Evolutionary conservation across 2,888 invertebrate species (phyloP).

Genomic region (Gordius sp.): DNA sequence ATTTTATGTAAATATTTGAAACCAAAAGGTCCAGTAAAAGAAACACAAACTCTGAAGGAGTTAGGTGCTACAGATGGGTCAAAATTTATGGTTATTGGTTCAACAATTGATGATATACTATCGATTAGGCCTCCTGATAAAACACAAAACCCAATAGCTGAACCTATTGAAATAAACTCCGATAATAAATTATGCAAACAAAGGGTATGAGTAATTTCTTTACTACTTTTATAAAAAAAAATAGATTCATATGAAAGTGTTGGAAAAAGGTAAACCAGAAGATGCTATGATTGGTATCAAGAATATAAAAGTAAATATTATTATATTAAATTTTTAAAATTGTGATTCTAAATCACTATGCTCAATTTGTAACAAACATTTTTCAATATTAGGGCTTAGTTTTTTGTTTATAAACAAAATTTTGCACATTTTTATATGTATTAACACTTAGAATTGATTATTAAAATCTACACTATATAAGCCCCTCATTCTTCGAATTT

Average conservation of each 20-base stretch:
- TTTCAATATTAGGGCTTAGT: too few species aligned
- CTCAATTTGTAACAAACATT: too few species aligned
- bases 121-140: slow-evolving; percentile 43
- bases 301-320: slow-evolving; percentile 41
- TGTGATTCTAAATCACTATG: background rate
- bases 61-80: slow-evolving; percentile 51
- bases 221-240: background rate
- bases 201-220: slow-evolving; percentile 25
- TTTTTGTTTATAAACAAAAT: too few species aligned
- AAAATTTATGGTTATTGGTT: slow-evolving; percentile 68
- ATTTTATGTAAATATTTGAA: too few species aligned
- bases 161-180: background rate
- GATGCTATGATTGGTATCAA: slow-evolving; percentile 62
- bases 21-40: slow-evolving; percentile 44
- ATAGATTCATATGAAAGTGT: slow-evolving; percentile 48
- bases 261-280: slow-evolving; percentile 64
- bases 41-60: slow-evolving; percentile 48
- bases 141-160: slow-evolving; percentile 34
- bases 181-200: slow-evolving; percentile 27
- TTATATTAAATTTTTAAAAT: slow-evolving; percentile 19
- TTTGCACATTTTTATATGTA: too few species aligned
- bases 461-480: too few species aligned
- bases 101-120: slow-evolving; percentile 56
- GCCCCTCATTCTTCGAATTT: too few species aligned
- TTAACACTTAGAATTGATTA: too few species aligned